Evolutionary conservation across 2,113 vertebrate genomes (phyloP), one percentile per base, ranked within the genome.

Genomic region (Benitochromis conjunctus): DNA sequence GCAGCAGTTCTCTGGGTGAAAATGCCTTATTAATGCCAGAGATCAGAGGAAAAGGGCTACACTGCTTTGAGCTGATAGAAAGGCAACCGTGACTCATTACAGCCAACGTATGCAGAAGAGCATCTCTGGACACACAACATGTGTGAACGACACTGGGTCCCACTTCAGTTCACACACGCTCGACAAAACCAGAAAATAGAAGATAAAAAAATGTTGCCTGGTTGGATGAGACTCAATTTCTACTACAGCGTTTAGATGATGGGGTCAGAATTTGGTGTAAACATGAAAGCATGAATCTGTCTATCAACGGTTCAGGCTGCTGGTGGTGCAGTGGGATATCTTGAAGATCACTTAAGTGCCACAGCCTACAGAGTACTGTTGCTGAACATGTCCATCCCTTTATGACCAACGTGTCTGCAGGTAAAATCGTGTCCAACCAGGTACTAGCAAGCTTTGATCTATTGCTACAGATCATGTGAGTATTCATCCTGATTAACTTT

Each of bases 11-110:
- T 24, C 38, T 16, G n/a, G n/a, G 64, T 69, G 19, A 71, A 71
- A 0, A 71, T 6, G 38, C 21, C 21, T 2, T 26, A 5, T 0
- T 71, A 1, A 46, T 0, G 38, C n/a, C 8, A 71, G 66, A 0
- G 4, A 38, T 26, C 38, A 10, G 66, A 69, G 64, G 62, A 66
- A 36, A 69, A 24, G 5, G 64, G 1, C n/a, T 21, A 43, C n/a
- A 24, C 3, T 69, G 64, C n/a, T 69, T 69, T 0, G 21, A 69
- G n/a, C 1, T 69, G 21, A 46, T 26, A 46, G 38, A 13, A 71
- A 71, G 38, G 38, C 7, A 71, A 71, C 38, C 18, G 38, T 26
- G n/a, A 0, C 12, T 9, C 2, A 9, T 71, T 46, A 71, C 64
- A 71, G 21, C 7, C n/a, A 26, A 69, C 2, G 5, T 46, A 71